Conservation (phyloP, 1,140 invertebrate species). For the Epicauta chinensis region DNA sequence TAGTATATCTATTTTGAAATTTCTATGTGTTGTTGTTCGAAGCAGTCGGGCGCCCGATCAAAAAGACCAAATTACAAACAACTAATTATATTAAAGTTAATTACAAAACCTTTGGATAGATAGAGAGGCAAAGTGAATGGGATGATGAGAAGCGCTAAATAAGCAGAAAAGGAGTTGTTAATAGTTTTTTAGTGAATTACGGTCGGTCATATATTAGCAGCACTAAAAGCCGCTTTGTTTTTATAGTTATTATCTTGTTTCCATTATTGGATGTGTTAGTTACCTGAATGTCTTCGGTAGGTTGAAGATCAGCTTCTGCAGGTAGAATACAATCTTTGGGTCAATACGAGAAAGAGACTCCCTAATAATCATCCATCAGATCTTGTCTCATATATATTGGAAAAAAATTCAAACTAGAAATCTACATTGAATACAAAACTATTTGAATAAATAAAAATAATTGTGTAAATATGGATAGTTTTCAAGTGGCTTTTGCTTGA, state of each 20-base stretch:
- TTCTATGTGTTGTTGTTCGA: no score
- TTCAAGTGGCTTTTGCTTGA: no score
- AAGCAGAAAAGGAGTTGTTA: conserved; percentile 27
- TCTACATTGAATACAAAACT: no score
- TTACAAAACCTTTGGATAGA: neutral
- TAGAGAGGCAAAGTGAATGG: neutral
- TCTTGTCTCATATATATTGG: no score
- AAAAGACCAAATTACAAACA: conserved; percentile 14
- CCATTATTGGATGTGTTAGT: conserved; percentile 31
- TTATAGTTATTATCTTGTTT: conserved; percentile 32
- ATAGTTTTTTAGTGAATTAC: conserved; percentile 26
- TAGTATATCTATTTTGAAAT: no score
- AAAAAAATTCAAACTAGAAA: no score
- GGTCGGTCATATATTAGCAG: conserved; percentile 27
- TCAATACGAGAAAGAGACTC: no score
- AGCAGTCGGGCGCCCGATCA: conserved; percentile 8
- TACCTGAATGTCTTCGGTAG: conserved; percentile 24
- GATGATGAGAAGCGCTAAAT: conserved; percentile 14
- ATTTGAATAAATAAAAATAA: no score
- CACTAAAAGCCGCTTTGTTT: conserved; percentile 30
- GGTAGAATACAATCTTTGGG: no score
- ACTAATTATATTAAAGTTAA: conserved; percentile 14
- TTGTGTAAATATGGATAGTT: no score
- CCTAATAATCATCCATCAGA: no score
- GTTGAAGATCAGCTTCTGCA: neutral